Evolutionary conservation across 35 echinoderm and acorn worm genomes (phyloP).

Genomic region (Stichopus chloronotus): DNA sequence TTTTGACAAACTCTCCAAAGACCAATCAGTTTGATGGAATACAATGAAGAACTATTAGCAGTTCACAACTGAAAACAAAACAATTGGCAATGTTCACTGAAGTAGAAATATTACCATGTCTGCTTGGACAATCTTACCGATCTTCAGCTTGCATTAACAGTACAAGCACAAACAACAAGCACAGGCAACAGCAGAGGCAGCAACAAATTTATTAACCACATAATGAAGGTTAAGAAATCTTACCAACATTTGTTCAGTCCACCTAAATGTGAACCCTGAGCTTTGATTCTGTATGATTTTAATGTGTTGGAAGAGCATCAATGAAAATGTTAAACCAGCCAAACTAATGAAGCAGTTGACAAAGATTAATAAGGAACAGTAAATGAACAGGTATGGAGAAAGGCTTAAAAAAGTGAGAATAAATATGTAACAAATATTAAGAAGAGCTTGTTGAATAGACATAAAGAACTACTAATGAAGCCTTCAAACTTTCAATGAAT

Average conservation of each 20-base stretch:
- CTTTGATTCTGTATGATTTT: conserved; percentile 22
- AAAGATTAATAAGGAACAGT: not conserved
- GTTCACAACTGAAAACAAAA: too few relatives aligned
- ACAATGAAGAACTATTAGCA: too few relatives aligned
- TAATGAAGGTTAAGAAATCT: not conserved
- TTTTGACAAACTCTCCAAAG: too few relatives aligned
- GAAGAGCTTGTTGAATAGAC: too few relatives aligned
- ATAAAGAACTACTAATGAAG: not conserved
- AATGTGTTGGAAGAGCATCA: conserved; percentile 21
- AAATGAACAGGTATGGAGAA: conserved; percentile 16
- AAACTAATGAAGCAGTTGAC: conserved; percentile 1
- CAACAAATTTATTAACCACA: not conserved
- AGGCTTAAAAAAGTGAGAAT: not conserved
- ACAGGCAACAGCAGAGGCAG: not conserved
- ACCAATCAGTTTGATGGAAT: too few relatives aligned
- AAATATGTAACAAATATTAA: not conserved
- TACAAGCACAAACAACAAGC: conserved; percentile 3
- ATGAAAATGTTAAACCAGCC: conserved; percentile 25
- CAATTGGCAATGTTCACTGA: too few relatives aligned
- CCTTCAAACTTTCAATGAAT: not conserved
- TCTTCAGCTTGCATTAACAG: not conserved
- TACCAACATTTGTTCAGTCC: not conserved
- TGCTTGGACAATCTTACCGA: not conserved
- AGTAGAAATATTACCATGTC: not conserved
- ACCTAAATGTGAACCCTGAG: conserved; percentile 21